A percentile compares a stretch with the other conserved stretches of the same genome.
Conservation (phyloP, 1,140 invertebrate species). For the Andrena cerasifolii region DNA sequence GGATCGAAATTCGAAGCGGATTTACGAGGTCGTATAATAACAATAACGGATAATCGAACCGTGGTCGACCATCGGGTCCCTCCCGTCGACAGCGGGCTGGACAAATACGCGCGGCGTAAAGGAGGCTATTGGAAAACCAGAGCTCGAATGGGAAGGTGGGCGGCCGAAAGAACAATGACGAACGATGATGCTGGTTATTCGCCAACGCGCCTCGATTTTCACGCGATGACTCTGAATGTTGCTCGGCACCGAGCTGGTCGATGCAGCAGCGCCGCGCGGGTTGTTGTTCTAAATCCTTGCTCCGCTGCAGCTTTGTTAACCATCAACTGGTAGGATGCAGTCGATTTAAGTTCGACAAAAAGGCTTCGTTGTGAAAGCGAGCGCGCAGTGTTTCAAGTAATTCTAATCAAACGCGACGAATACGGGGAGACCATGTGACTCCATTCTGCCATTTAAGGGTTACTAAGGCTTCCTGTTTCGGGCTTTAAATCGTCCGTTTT, state of each 20-base stretch:
- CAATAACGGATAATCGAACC: constrained; percentile 56
- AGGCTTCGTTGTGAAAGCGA: too few species aligned
- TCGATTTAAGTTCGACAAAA: too few species aligned
- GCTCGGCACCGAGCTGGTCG: neutral
- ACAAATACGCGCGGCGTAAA: constrained; percentile 45
- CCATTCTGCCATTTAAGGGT: too few species aligned
- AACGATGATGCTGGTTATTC: constrained; percentile 12
- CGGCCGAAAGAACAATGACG: constrained; percentile 28
- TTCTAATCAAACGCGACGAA: too few species aligned
- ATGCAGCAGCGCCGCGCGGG: neutral
- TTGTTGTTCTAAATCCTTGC: too few species aligned
- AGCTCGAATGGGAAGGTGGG: constrained; percentile 24
- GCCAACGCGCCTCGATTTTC: constrained; percentile 20
- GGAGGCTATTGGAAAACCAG: constrained; percentile 54
- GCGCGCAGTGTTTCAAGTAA: too few species aligned
- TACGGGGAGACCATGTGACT: too few species aligned
- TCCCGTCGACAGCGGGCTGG: constrained; percentile 40
- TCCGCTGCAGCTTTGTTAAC: too few species aligned
- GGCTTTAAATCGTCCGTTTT: neutral
- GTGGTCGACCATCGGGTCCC: constrained; percentile 31
- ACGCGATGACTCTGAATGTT: neutral
- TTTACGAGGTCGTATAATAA: constrained; percentile 43
- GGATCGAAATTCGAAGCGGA: constrained; percentile 47
- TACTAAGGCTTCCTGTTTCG: too few species aligned
- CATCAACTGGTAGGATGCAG: too few species aligned